Percentiles rank a stretch among this genome's conserved stretches.
phyloP scores from a whole-genome alignment of 2,113 vertebrate genomes.

The Anoplopoma fimbria region DNA sequence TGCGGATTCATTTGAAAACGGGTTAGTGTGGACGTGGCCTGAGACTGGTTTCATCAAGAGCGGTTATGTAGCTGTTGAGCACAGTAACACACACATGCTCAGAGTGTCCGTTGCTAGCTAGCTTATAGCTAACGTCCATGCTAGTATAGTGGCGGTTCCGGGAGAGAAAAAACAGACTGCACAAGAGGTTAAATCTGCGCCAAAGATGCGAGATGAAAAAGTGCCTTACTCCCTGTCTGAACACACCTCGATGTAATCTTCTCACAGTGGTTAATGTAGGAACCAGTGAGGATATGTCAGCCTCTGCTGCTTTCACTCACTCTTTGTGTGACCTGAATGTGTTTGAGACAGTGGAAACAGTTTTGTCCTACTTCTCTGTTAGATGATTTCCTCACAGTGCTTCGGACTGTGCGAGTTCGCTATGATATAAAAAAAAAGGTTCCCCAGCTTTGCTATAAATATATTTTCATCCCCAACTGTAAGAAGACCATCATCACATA shows the following conservation, averaged over 20 bases:
- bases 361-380: not conserved
- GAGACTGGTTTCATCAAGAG: too few relatives aligned
- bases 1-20: too few relatives aligned
- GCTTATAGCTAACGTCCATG: too few relatives aligned
- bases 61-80: too few relatives aligned
- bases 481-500: slow-evolving; percentile 12
- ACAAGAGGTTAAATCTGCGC: not conserved
- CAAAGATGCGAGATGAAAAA: too few relatives aligned
- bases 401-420: not conserved
- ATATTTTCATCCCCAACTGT: slow-evolving; percentile 17
- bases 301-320: not conserved
- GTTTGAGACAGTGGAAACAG: not conserved
- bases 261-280: not conserved
- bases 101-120: too few relatives aligned
- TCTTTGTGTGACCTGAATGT: slow-evolving; percentile 8
- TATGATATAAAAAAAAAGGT: slow-evolving; percentile 13
- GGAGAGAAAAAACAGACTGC: too few relatives aligned
- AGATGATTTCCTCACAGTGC: not conserved
- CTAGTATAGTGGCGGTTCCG: too few relatives aligned
- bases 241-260: not conserved
- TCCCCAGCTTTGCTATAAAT: slow-evolving; percentile 39
- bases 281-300: not conserved
- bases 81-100: too few relatives aligned
- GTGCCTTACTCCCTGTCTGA: not conserved
- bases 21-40: too few relatives aligned